Evolutionary conservation across 2,888 invertebrate genomes (phyloP), one percentile per base, ranked within the genome.

Genomic region (Melolontha melolontha): DNA sequence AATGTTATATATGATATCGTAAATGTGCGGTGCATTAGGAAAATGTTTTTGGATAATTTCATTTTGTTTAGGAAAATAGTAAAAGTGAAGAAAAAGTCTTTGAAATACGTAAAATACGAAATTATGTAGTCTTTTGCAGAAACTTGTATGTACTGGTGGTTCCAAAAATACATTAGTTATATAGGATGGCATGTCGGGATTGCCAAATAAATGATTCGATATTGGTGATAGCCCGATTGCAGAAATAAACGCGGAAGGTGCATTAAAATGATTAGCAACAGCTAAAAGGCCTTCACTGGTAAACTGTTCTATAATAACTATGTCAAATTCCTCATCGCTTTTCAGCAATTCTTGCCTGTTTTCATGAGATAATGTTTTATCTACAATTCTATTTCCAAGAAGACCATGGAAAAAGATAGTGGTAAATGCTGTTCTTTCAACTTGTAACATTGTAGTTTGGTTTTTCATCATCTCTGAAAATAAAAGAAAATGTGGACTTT

Each of bases 101-200:
- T 73, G 80, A 42, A 79, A 80, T 1, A 83, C 63, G 0, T 80
- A 78, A 2, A 77, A 76, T 1, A 83, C 82, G 0, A 85, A 80
- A 75, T 89, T 90, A 22, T 82, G 77, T 0, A 88, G 49, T 71
- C 90, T 79, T 72, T 86, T 84, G 76, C 79, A 79, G 71, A 90
- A 88, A 29, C 79, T 85, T 79, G 86, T 86, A 52, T 77, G 77
- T n/a, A 34, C 16, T 49, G 79, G 75, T 66, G 77, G 84, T 4
- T 81, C 78, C 65, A 83, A 70, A 64, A 84, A 83, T 2, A 81
- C 80, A 50, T 84, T 83, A 0, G 86, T 85, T 41, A 86, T 83
- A 77, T 84, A 84, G 0, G 87, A 84, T 75, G 83, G 84, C 0
- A 85, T 83, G 0, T 78, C 79, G 0, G 86, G 82, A 44, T 83